Conservation (phyloP, 1,140 invertebrate species). For the Camponotus floridanus region DNA sequence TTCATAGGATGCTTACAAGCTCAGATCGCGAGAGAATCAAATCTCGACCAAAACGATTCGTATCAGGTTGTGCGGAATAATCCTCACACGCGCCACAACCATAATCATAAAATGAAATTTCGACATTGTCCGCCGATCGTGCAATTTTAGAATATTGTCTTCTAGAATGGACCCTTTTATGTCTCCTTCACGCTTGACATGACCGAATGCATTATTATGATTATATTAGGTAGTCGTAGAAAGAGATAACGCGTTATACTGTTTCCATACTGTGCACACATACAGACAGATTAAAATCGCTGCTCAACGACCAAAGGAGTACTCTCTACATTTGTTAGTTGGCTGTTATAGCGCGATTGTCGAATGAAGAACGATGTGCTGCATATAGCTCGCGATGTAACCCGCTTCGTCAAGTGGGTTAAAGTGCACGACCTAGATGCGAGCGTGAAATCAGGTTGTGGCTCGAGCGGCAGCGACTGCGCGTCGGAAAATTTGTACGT, state of each 20-base stretch:
- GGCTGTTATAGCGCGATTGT: neutral
- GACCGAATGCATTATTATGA: neutral
- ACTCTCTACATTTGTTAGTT: neutral
- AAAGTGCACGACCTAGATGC: constrained; percentile 62
- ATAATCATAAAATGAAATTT: constrained; percentile 6
- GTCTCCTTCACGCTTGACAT: neutral
- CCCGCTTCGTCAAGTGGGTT: constrained; percentile 47
- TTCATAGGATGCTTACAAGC: neutral
- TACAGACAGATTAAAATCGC: neutral
- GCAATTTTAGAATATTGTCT: neutral
- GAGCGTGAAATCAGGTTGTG: constrained; percentile 66
- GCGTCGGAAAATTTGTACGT: constrained; percentile 64
- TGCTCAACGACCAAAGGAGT: neutral
- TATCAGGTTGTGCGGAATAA: neutral
- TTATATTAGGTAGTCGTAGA: neutral
- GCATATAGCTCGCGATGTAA: constrained; percentile 15
- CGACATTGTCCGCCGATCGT: neutral
- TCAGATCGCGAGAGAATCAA: constrained; percentile 31
- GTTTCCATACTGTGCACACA: neutral
- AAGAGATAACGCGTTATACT: neutral
- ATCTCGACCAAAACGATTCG: neutral
- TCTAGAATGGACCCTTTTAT: neutral
- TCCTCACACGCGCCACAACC: neutral
- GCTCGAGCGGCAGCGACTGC: constrained; percentile 64
- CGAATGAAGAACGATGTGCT: constrained; percentile 21